Conservation (phyloP, 2,888 invertebrate species). For the Chymomyza procnemis region DNA sequence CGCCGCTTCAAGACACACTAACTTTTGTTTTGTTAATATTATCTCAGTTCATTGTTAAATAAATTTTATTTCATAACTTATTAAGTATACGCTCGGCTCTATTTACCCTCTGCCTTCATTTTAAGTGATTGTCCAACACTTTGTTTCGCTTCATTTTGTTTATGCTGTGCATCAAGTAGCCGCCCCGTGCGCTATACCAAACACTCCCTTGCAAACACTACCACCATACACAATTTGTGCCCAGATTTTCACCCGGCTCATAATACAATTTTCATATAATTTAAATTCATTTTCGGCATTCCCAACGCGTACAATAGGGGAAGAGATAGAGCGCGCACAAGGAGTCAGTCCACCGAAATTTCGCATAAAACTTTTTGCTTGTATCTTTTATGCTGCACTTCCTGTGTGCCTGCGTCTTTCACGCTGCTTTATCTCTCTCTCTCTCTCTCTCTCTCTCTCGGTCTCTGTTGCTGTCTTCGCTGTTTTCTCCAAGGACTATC, state of each 20-base stretch:
- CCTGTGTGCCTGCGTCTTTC: conserved; percentile 3
- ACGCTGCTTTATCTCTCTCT: neutral
- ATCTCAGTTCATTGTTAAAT: neutral
- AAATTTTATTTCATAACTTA: neutral
- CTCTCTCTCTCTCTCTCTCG: neutral
- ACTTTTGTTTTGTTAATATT: neutral
- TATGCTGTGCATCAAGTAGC: conserved; percentile 31
- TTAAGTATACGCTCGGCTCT: neutral
- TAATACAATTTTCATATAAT: conserved; percentile 66
- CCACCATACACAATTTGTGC: neutral
- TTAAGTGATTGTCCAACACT: conserved; percentile 61
- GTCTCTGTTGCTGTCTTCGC: neutral
- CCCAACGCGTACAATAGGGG: neutral
- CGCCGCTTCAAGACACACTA: neutral
- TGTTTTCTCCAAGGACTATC: neutral
- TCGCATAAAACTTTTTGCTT: conserved; percentile 53
- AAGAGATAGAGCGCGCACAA: neutral
- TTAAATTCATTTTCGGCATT: conserved; percentile 57
- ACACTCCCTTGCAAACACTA: too few species aligned
- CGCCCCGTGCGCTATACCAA: neutral
- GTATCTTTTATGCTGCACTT: conserved; percentile 33
- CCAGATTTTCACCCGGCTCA: conserved; percentile 16
- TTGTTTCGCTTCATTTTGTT: conserved; percentile 53
- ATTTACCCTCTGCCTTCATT: conserved; percentile 39
- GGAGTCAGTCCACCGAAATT: conserved; percentile 20